Base-by-base conservation (phyloP, 2,888 invertebrate genomes). In the Stenichneumon culpator region DNA sequence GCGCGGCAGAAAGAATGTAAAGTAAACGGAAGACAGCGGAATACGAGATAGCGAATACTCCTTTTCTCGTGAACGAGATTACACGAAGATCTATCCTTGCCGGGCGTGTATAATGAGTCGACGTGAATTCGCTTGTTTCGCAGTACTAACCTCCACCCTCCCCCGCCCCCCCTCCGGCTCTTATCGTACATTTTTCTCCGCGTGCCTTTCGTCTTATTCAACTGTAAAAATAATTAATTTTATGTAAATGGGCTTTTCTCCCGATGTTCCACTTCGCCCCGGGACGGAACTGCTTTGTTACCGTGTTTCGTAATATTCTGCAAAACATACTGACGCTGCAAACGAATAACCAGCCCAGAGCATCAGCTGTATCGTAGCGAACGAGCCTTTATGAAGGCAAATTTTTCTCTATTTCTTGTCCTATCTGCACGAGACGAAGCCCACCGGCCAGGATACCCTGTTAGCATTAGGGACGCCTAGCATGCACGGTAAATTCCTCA, bases 181-280 rank as follows among this genome's bases (percentile, higher is more conserved):
- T 22, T 79, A 39, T 39, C 75, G 50, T 52, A 50, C 67, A 44
- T 39, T 57, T 16, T 72, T 22, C 52, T 19, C 44, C 52, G 57
- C 57, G 22, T 25, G 22, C 57, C 22, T 63, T 82, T 60, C 72
- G 52, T 79, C 72, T 79, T 75, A 60, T 79, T 82, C 60, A 75
- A 75, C 67, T 80, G 44, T 22, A 36, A 79, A 80, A 77, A 80
- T 83, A 80, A 86, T 86, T 79, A 77, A 83, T 86, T 80, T 78
- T 65, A 86, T 86, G 83, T 69, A 82, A 83, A 86, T 83, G 72
- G 28, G 47, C 36, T 25, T 65, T 72, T 52, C 39, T 52, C 39
- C 16, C 52, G 79, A 36, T 44, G 50, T 36, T 9, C 9, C 36
- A 9, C 44, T 54, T 7, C 44, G 19, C 65, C n/a, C 14, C 44